Evolutionary conservation across 2,888 invertebrate species (phyloP).

Genomic region (Microctonus brassicae): DNA sequence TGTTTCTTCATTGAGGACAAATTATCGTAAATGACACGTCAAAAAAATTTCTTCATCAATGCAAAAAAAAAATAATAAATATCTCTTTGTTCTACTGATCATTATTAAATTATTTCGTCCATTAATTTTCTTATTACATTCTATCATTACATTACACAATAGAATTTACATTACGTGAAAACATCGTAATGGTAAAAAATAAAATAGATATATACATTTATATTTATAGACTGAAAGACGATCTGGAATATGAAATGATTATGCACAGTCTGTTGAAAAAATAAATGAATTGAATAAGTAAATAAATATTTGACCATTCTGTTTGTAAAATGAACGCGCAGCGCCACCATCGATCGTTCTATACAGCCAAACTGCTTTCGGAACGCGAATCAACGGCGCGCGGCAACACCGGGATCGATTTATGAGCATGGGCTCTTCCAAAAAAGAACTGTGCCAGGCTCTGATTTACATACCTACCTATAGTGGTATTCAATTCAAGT

Average conservation of each 20-base stretch:
- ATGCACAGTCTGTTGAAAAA: slow-evolving; percentile 12
- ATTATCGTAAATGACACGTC: slow-evolving; percentile 46
- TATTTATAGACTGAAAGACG: neutral
- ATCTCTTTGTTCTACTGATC: neutral
- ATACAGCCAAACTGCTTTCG: slow-evolving; percentile 43
- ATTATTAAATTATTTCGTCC: neutral
- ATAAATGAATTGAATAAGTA: slow-evolving; percentile 27
- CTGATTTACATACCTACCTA: slow-evolving; percentile 50
- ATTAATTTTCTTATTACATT: neutral
- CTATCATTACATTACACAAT: neutral
- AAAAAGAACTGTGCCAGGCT: slow-evolving; percentile 48
- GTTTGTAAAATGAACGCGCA: slow-evolving; percentile 33
- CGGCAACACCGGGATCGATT: slow-evolving; percentile 47
- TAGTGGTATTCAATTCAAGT: slow-evolving; percentile 47
- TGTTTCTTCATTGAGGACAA: slow-evolving; percentile 49
- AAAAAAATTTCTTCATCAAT: slow-evolving; percentile 13
- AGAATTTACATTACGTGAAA: neutral
- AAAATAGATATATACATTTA: too few species aligned
- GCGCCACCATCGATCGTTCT: slow-evolving; percentile 44
- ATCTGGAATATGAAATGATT: slow-evolving; percentile 6
- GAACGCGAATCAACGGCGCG: slow-evolving; percentile 48
- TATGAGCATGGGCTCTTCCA: slow-evolving; percentile 47
- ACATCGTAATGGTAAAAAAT: slow-evolving; percentile 8
- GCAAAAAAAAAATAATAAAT: slow-evolving; percentile 18
- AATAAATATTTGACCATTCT: slow-evolving; percentile 40